Evolutionary conservation across 2,888 invertebrate species (phyloP).

Genomic region (Drosophila borborema): DNA sequence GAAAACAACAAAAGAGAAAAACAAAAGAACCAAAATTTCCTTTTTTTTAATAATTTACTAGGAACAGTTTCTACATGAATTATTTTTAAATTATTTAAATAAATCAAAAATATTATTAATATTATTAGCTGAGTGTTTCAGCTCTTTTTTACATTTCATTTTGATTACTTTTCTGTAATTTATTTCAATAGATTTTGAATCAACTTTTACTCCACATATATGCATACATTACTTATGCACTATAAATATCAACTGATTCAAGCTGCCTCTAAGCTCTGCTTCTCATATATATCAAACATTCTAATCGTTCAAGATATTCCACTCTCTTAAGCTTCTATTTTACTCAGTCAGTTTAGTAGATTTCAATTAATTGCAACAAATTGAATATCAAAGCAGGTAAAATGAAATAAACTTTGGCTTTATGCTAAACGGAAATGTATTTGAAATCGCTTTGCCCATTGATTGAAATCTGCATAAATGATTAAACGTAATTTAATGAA

Average conservation of each 20-base stretch:
- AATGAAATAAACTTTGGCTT: conserved; percentile 40
- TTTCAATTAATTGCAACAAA: conserved; percentile 68
- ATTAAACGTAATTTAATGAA: conserved; percentile 77
- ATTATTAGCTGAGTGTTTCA: no score
- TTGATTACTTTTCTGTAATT: no score
- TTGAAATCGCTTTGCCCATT: conserved; percentile 57
- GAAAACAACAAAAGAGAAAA: conserved; percentile 42
- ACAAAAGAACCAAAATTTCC: neutral
- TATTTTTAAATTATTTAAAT: no score
- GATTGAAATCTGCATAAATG: conserved; percentile 77
- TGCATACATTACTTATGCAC: no score
- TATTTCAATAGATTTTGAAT: neutral
- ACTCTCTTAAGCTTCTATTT: neutral
- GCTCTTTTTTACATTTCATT: neutral
- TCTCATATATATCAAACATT: neutral
- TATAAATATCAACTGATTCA: neutral
- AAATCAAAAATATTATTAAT: no score
- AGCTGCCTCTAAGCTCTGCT: neutral
- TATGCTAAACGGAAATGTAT: conserved; percentile 71
- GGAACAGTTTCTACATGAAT: no score
- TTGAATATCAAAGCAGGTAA: conserved; percentile 49
- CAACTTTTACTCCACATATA: neutral
- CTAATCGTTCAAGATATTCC: neutral
- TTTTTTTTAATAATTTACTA: neutral
- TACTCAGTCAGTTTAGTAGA: neutral